Evolutionary conservation across 35 echinoderm and acorn worm genomes (phyloP), one percentile per base, ranked within the genome.

Genomic region (Apostichopus parvimensis): DNA sequence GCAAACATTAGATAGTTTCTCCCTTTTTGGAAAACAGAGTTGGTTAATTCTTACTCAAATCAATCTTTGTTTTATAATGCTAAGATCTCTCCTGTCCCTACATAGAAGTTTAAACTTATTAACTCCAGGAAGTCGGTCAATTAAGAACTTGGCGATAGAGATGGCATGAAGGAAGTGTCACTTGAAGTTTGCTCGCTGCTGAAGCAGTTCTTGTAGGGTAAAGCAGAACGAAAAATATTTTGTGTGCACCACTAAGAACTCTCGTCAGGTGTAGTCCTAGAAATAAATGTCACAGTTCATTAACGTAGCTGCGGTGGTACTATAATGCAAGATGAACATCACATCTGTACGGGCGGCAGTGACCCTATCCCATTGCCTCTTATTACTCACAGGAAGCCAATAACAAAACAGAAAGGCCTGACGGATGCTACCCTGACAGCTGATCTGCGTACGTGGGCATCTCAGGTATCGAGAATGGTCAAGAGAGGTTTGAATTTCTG

Each of bases 371-470:
- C 79, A 45, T 4, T 45, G 34, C 34, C 34, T 82, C 5, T 17
- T 5, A 82, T 82, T 82, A 82, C 79, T 82, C 79, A 82, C 79
- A 82, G 79, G 79, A 82, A 82, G 17, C 14, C 79, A 17, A 17
- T 82, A 24, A 82, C 79, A 82, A 82, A 82, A 82, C 79, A 82
- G 25, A 17, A 53, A 82, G 52, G 52, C 14, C 79, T 6, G 14
- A 56, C 45, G 79, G 79, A 82, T 82, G 79, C 52, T 54, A 14
- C 7, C 54, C 55, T 82, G 79, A 82, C 55, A 56, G 15, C 79
- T 56, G 55, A 56, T 34, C 11, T 17, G 8, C 17, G 55, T 18
- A 56, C 12, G 52, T n/a, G 34, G 34, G 34, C 34, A 45, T 45
- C 34, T 45, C 34, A 45, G 34, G 34, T 45, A 45, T 45, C 34